Conservation (phyloP, 2,797 vertebrate species). For the Neopelma chrysocephalum region DNA sequence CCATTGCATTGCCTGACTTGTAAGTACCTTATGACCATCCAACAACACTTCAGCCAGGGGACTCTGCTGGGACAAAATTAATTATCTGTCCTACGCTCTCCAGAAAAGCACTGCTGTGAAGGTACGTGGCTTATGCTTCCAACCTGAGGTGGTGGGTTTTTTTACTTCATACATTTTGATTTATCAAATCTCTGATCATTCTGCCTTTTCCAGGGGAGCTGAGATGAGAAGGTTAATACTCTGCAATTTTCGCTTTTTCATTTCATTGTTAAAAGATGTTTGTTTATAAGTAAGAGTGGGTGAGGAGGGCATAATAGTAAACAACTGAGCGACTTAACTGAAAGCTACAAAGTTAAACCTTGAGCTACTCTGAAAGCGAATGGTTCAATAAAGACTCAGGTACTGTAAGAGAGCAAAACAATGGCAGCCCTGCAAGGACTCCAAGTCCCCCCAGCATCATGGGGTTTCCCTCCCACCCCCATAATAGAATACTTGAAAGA, state of each 20-base stretch:
- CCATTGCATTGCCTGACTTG: not conserved
- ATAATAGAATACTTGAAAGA: not conserved
- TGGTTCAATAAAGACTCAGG: not conserved
- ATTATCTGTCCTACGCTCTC: not conserved
- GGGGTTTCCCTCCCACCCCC: not conserved
- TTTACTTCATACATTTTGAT: not conserved
- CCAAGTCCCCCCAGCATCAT: not conserved
- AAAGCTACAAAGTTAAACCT: not conserved
- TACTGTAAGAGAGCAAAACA: not conserved
- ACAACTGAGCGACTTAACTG: not conserved
- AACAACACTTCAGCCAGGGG: not conserved
- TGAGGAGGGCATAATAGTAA: not conserved
- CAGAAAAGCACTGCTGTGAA: not conserved
- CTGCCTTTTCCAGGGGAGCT: not conserved
- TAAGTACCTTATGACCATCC: not conserved
- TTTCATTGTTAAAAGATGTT: not conserved
- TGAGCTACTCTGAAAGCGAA: not conserved
- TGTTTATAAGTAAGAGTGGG: not conserved
- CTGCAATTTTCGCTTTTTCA: not conserved
- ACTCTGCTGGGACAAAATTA: slow-evolving; percentile 22
- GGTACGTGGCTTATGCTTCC: not conserved
- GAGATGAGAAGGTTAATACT: not conserved
- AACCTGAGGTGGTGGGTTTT: not conserved
- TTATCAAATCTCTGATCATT: not conserved
- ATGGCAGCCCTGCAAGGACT: not conserved